Percentiles rank a stretch among this genome's conserved stretches.
These are phyloP conservation scores for Dysmachus trigonus DNA, from an alignment of 2,888 invertebrate species.

Conservation along the genomic window DNA sequence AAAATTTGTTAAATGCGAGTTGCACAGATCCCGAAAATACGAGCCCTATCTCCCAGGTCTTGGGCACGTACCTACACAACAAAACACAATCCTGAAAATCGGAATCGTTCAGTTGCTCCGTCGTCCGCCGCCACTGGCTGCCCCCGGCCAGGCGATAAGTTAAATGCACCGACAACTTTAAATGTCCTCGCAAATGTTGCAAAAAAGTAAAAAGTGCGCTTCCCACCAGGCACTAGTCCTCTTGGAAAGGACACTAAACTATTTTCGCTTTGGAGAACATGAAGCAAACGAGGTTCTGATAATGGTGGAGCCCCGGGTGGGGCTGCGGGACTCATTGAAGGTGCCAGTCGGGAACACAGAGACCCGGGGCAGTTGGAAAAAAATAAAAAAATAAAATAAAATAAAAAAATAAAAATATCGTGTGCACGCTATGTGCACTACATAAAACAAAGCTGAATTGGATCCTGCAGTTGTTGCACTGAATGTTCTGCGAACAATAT, in stretches of 20 bases:
- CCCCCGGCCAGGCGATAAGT: neutral
- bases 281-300: constrained; percentile 2
- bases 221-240: neutral
- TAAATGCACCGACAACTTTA: constrained; percentile 36
- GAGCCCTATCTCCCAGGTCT: neutral
- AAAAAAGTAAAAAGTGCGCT: constrained; percentile 9
- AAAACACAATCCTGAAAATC: constrained; percentile 20
- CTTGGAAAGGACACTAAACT: constrained; percentile 19
- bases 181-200: constrained; percentile 33
- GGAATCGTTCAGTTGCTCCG: neutral
- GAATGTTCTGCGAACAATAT: constrained; percentile 25
- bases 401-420: neutral
- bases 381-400: too few relatives aligned
- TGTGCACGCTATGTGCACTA: neutral
- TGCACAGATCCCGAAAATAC: neutral
- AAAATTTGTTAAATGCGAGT: neutral
- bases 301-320: neutral
- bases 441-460: constrained; percentile 17
- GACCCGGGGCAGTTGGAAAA: neutral
- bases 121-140: too few relatives aligned
- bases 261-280: constrained; percentile 21
- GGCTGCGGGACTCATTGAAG: neutral
- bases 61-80: neutral
- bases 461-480: constrained; percentile 33
- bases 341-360: neutral